Evolutionary conservation across 2,797 vertebrate species (phyloP).

Genomic region (Sitta carolinensis): DNA sequence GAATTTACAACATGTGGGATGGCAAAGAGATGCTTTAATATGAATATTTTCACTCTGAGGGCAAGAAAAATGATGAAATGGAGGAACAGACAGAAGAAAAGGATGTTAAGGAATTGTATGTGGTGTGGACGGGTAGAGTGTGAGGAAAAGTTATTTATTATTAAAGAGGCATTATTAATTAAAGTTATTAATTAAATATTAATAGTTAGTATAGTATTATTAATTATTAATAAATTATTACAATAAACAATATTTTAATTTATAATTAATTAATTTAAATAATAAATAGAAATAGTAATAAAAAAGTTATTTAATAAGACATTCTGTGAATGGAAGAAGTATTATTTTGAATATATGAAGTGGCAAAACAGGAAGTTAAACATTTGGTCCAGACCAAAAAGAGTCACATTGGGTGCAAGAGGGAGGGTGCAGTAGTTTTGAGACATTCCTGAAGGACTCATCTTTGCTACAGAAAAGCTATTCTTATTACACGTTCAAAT

Average conservation of each 20-base stretch:
- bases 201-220: too few species aligned
- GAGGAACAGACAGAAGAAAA: background rate
- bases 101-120: fast-evolving
- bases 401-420: background rate
- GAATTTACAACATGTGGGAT: background rate
- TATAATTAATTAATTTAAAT: too few species aligned
- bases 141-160: background rate
- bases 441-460: background rate
- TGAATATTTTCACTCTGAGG: background rate
- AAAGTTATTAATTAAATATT: too few species aligned
- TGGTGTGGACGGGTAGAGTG: fast-evolving
- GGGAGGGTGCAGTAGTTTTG: background rate
- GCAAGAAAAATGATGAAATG: background rate
- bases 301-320: background rate
- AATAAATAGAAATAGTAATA: too few species aligned
- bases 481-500: background rate
- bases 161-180: background rate
- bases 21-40: background rate
- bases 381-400: background rate
- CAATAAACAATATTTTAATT: too few species aligned
- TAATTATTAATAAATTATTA: background rate
- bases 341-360: background rate
- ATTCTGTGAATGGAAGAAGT: background rate
- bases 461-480: background rate
- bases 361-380: background rate